Base-by-base conservation (phyloP, 2,113 vertebrate species). In the Melanerpes aurifrons region DNA sequence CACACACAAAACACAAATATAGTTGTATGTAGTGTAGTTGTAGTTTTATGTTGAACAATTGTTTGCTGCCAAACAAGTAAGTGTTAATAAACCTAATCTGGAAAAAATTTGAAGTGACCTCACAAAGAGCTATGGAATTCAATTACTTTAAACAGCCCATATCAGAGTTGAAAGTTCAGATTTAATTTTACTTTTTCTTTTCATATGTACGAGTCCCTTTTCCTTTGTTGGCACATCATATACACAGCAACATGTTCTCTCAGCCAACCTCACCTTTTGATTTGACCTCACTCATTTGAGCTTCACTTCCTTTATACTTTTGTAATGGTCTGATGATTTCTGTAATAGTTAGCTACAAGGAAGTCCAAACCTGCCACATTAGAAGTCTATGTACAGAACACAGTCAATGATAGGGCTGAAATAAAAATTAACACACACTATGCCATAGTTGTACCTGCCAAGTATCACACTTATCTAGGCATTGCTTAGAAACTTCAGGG, bases 241-340 rank as follows among this genome's bases (percentile, higher is more conserved):
- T 20, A 71, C 47, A 61, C 37, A 81, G 56, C 24, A 57, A 81
- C 0, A 1, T 43, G 25, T 7, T 43, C 45, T 77, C 72, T 29
- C 57, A 74, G 57, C 31, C 43, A 87, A 53, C 50, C 50, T 53
- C 24, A 22, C 50, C 50, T 53, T 53, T 53, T 53, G 50, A 53
- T 53, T 25, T 9, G 24, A 53, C 50, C 22, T 53, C 79, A 74
- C 61, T 56, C 32, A 35, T 86, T 50, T 90, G 88, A 95, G 88
- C 92, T 93, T 93, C 82, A 47, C 72, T 87, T 90, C 58, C 72
- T 96, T 90, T 86, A 74, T 53, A 47, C 61, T 76, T 93, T 71
- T 61, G 57, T 29, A 91, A 93, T 45, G 90, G 61, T 94, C 88
- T 66, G 86, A 54, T 86, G 92, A 81, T 92, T 96, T 91, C 90